These are phyloP conservation scores for Yponomeuta sedellus DNA, from an alignment of 2,888 invertebrate genomes.

Conservation along the genomic window DNA sequence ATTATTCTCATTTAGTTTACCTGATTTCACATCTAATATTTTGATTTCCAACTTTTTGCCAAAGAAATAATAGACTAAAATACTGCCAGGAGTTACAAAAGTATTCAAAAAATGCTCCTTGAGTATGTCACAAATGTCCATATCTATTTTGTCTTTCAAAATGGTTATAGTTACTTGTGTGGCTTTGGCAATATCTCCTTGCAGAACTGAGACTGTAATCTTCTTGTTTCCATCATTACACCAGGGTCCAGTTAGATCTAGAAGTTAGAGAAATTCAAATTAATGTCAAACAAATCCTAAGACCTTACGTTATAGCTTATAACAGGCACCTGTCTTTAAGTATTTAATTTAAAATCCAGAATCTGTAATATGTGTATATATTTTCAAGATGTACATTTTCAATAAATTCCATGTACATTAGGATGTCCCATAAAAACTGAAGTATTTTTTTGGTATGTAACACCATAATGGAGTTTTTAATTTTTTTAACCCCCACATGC, in stretches of 20 bases:
- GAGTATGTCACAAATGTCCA: conserved; percentile 56
- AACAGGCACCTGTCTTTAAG: too few relatives aligned
- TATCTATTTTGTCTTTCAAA: conserved; percentile 47
- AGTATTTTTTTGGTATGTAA: too few relatives aligned
- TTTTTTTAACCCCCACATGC: too few relatives aligned
- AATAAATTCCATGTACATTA: too few relatives aligned
- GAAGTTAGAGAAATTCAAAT: conserved; percentile 24
- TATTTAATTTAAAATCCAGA: too few relatives aligned
- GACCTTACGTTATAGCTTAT: too few relatives aligned
- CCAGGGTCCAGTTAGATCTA: conserved; percentile 56
- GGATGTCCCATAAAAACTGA: too few relatives aligned
- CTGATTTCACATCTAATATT: conserved; percentile 43
- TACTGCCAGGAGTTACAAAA: conserved; percentile 45
- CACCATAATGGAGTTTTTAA: too few relatives aligned
- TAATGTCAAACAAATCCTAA: not conserved
- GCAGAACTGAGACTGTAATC: conserved; percentile 48
- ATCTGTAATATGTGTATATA: too few relatives aligned
- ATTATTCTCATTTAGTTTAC: conserved; percentile 31
- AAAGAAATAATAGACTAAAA: conserved; percentile 62
- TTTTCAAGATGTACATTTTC: too few relatives aligned
- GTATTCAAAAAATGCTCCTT: conserved; percentile 55
- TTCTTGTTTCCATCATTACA: conserved; percentile 49
- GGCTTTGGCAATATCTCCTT: conserved; percentile 42
- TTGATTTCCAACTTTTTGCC: conserved; percentile 70
- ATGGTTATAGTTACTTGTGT: conserved; percentile 44